phyloP scores from a whole-genome alignment of 1,140 invertebrate genomes.

The Drosophila kikkawai region DNA sequence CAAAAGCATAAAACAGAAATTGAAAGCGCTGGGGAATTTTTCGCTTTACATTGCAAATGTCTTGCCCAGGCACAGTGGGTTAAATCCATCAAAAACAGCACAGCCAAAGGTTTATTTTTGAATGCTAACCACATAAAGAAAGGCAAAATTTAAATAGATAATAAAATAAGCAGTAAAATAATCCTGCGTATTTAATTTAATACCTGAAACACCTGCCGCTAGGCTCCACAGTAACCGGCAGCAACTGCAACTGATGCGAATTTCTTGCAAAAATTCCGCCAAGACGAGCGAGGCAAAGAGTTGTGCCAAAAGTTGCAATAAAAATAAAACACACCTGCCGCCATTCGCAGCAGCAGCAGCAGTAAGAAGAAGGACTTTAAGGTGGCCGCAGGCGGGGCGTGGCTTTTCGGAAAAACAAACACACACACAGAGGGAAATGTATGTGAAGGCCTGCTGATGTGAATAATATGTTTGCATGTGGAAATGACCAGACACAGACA shows the following conservation, averaged over 20 bases:
- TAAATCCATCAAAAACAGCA: background rate
- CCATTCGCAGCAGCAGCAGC: conserved; percentile 22
- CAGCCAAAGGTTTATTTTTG: background rate
- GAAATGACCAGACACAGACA: conserved; percentile 36
- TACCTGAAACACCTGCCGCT: background rate
- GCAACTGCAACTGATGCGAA: conserved; percentile 78
- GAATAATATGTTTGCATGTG: conserved; percentile 51
- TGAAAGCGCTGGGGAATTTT: conserved; percentile 44
- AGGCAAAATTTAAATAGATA: background rate
- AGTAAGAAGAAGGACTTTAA: conserved; percentile 38
- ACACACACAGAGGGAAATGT: background rate
- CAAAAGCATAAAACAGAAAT: conserved; percentile 66
- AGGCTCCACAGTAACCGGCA: conserved; percentile 25
- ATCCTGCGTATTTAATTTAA: background rate
- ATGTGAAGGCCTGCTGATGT: conserved; percentile 26
- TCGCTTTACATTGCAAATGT: conserved; percentile 62
- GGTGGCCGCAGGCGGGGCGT: conserved; percentile 10
- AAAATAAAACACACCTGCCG: conserved; percentile 75
- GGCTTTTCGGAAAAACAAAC: conserved; percentile 25
- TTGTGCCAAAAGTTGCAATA: conserved; percentile 63
- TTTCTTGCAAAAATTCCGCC: conserved; percentile 65
- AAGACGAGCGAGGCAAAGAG: conserved; percentile 45
- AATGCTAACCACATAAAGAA: background rate
- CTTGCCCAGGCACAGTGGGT: conserved; percentile 41
- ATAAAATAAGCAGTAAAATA: conserved; percentile 2